These are phyloP conservation scores for Pholis gunnellus DNA, from an alignment of 2,113 vertebrate genomes.

Conservation along the genomic window DNA sequence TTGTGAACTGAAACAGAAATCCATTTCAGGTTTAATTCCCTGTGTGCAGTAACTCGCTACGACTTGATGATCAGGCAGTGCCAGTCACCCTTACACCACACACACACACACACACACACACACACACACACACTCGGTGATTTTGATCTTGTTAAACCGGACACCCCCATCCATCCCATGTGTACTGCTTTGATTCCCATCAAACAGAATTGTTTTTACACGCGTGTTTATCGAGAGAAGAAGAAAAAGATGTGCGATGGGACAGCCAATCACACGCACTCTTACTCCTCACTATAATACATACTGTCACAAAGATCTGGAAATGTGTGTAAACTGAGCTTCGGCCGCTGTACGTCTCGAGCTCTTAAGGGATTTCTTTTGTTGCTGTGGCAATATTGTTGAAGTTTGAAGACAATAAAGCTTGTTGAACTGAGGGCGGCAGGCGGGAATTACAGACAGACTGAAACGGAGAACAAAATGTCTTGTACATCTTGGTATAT, in stretches of 20 bases:
- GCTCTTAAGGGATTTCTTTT: constrained; percentile 7
- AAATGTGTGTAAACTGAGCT: constrained; percentile 1
- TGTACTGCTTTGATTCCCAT: constrained; percentile 2
- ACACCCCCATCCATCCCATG: constrained; percentile 10
- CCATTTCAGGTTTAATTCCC: constrained; percentile 46
- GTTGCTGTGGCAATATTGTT: constrained; percentile 27
- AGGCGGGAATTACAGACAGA: constrained; percentile 51
- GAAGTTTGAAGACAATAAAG: constrained; percentile 47
- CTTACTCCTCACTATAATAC: background rate
- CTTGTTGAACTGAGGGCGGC: constrained; percentile 39
- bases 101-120: background rate
- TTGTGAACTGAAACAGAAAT: constrained; percentile 1
- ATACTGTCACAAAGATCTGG: background rate
- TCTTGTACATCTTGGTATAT: constrained; percentile 64
- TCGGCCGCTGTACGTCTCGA: background rate
- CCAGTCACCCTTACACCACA: constrained; percentile 15
- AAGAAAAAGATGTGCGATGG: background rate
- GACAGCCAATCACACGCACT: background rate
- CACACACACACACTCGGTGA: background rate
- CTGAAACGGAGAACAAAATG: constrained; percentile 49
- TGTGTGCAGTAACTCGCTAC: constrained; percentile 26
- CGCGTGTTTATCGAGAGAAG: background rate
- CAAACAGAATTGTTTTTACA: background rate
- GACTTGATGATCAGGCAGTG: constrained; percentile 22
- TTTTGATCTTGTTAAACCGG: constrained; percentile 32